Percentiles rank a stretch among this genome's conserved stretches.
Evolutionary conservation across 2,888 invertebrate species (phyloP).

Genomic region (Caenorhabditis imperialis): DNA sequence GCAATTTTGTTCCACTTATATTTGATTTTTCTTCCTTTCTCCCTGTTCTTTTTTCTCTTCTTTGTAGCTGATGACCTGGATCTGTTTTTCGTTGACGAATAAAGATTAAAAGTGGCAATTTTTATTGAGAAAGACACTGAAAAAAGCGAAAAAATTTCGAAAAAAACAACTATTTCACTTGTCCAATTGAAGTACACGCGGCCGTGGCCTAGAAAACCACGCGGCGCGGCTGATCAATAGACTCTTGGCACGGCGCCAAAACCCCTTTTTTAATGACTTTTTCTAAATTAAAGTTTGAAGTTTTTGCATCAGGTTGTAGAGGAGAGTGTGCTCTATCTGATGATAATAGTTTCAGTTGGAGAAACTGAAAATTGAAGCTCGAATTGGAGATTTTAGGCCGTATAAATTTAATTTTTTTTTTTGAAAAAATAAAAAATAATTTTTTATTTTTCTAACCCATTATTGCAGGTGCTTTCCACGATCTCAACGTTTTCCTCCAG

Average conservation of each 20-base stretch:
- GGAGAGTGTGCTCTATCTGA: too few relatives aligned
- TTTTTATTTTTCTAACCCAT: neutral
- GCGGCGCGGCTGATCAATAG: constrained; percentile 26
- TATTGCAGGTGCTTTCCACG: constrained; percentile 22
- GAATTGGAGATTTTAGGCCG: neutral
- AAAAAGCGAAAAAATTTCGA: neutral
- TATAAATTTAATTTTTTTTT: neutral
- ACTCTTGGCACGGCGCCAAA: constrained; percentile 21
- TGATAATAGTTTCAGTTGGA: too few relatives aligned
- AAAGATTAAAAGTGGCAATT: too few relatives aligned
- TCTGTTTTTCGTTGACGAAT: too few relatives aligned
- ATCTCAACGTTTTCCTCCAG: neutral
- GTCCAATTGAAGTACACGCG: constrained; percentile 16
- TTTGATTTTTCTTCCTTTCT: neutral
- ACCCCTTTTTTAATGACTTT: too few relatives aligned
- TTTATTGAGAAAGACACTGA: neutral
- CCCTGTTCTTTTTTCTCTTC: constrained; percentile 1
- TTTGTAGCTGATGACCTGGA: constrained; percentile 2
- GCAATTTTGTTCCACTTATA: too few relatives aligned
- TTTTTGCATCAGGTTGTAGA: too few relatives aligned
- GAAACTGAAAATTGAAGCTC: too few relatives aligned
- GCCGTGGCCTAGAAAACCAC: constrained; percentile 6
- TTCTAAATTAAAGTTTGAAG: too few relatives aligned
- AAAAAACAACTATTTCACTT: neutral
- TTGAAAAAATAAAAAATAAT: neutral